phyloP scores from a whole-genome alignment of 35 echinoderm and acorn worm species.

The Anneissia japonica region DNA sequence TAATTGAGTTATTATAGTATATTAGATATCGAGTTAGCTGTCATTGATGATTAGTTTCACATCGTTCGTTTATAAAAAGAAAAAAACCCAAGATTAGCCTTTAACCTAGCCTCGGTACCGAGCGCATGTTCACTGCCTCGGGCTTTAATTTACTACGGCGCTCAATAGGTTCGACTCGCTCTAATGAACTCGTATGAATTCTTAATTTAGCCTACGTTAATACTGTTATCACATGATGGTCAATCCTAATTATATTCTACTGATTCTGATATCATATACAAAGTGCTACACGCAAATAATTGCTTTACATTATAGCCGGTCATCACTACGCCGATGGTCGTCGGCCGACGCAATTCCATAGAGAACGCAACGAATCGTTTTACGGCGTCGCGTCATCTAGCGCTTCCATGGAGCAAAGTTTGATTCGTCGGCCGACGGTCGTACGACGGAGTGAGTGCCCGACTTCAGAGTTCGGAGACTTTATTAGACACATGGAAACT shows the following conservation, averaged over 20 bases:
- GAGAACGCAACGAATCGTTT: no score
- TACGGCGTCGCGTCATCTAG: no score
- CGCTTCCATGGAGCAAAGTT: no score
- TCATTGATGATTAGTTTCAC: not conserved
- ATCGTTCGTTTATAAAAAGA: not conserved
- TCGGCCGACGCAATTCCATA: no score
- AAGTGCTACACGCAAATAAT: not conserved
- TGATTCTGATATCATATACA: not conserved
- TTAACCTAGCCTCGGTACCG: not conserved
- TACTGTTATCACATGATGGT: not conserved
- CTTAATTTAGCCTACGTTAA: not conserved
- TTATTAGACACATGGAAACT: no score
- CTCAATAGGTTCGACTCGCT: not conserved
- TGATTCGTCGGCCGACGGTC: no score
- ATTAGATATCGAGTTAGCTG: not conserved
- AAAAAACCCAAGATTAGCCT: not conserved
- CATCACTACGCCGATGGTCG: no score
- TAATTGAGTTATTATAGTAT: not conserved
- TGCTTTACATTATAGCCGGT: no score
- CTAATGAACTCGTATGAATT: not conserved
- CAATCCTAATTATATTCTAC: not conserved
- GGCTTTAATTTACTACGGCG: not conserved
- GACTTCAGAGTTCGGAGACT: no score
- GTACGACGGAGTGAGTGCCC: no score
- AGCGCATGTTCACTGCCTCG: not conserved